Conservation (phyloP, 1,140 invertebrate genomes). For the Trachymyrmex cornetzi region DNA sequence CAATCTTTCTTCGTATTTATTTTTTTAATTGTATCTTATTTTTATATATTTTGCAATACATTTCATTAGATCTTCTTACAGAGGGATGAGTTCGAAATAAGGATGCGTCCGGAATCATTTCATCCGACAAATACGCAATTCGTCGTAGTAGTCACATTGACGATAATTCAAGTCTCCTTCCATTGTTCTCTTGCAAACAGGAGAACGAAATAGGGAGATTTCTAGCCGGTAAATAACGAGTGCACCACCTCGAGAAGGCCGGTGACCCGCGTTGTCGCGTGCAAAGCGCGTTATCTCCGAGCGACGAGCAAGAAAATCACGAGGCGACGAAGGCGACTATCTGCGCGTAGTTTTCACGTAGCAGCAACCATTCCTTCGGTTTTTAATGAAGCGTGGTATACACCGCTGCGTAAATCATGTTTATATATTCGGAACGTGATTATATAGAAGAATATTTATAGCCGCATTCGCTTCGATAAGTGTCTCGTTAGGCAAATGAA, state of each 20-base stretch:
- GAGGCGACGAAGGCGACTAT: slow-evolving; percentile 57
- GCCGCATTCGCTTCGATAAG: slow-evolving; percentile 12
- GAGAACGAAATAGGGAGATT: slow-evolving; percentile 55
- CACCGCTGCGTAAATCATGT: not conserved
- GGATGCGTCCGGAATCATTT: slow-evolving; percentile 49
- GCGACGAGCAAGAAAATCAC: slow-evolving; percentile 63
- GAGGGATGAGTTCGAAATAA: not conserved
- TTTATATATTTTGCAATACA: not conserved
- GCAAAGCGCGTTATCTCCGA: slow-evolving; percentile 64
- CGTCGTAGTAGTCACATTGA: slow-evolving; percentile 23
- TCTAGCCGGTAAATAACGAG: slow-evolving; percentile 69
- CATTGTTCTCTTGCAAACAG: slow-evolving; percentile 45
- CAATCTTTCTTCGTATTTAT: not conserved
- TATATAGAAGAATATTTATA: not conserved
- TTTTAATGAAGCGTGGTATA: not conserved
- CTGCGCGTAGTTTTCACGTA: slow-evolving; percentile 29
- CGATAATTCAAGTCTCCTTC: slow-evolving; percentile 65
- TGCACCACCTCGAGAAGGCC: slow-evolving; percentile 64
- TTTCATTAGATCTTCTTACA: not conserved
- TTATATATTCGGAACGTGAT: slow-evolving; percentile 7
- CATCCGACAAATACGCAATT: slow-evolving; percentile 35
- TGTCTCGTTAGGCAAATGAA: slow-evolving; percentile 3
- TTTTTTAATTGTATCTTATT: not conserved
- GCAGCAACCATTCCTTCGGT: not conserved
- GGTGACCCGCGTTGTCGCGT: slow-evolving; percentile 70